Base-by-base conservation (phyloP, 2,113 vertebrate species). In the Nothoprocta pentlandii region DNA sequence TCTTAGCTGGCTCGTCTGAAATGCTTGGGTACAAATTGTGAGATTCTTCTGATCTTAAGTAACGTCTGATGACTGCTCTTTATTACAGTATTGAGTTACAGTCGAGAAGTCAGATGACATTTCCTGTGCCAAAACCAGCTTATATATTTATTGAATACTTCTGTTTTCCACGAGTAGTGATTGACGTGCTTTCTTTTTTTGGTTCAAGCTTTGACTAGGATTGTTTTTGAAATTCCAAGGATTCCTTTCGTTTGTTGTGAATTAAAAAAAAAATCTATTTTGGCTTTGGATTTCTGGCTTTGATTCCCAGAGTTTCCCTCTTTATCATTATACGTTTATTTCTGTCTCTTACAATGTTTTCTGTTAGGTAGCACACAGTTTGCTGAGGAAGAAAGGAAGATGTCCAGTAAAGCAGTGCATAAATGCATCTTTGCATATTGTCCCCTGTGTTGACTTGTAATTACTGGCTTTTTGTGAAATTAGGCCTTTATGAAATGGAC, bases 91-190 rank as follows among this genome's bases (percentile, higher is more conserved):
- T 93, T 96, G 34, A 22, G 85, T 95, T 95, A 75, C 92, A 71
- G 90, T 95, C 73, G 64, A 87, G 82, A 93, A 86, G 92, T 92
- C 83, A 93, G 75, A 84, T 80, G 64, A 95, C 39, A 61, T 63
- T 84, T 96, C 87, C 73, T 84, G 80, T 90, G 66, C 85, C 95
- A 92, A 86, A 95, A 67, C 30, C 79, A 96, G 75, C 49, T 23
- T 71, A 17, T 56, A 20, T 89, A 44, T 77, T 74, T 82, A 74
- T 15, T 64, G 66, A 82, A 53, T 80, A 32, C 49, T 67, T 81
- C 61, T 91, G 6, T 15, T 11, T 78, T 63, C 39, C 80, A n/a
- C 70, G 59, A 10, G 10, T 80, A 71, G 49, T 78, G 59, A 42
- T 15, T 90, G 79, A 62, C 76, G 70, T 23, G 12, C 39, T 69